Evolutionary conservation across 2,113 vertebrate species (phyloP), one percentile per base, ranked within the genome.

Genomic region (Microcebus jonahi): DNA sequence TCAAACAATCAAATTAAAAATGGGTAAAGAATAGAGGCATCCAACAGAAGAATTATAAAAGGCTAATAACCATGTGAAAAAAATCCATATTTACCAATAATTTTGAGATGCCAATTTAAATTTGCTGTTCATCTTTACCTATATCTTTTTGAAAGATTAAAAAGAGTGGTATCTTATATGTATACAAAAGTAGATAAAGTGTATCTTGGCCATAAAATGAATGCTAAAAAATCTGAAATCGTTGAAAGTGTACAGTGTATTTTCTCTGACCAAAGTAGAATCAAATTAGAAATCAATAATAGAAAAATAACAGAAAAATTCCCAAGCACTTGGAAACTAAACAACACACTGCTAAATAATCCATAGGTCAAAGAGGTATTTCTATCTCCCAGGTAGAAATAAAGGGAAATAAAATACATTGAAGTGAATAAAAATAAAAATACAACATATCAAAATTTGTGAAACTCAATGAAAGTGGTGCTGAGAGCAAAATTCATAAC

Each of bases 241-340:
- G 59, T 45, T 61, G 27, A 68, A 84, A 88, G 53, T 59, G 45
- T 57, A 10, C 20, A 27, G 11, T 63, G 31, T 97, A 20, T 68
- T 96, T 88, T 90, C n/a, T 82, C n/a, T 88, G 48, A 39, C 27
- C 34, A 87, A 82, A 71, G 68, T 80, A 13, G 25, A 83, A 39
- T 63, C 31, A 91, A 65, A 73, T 88, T 79, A 79, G 70, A 89
- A 95, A 86, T 93, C 57, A 94, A 23, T 91, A 91, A 59, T 13
- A 75, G 20, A 81, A 67, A 45, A 13, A 53, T 75, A 73, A 36
- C 6, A 61, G 18, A 81, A 88, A 83, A 59, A 36, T 63, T 63
- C 71, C 6, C 48, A 90, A 45, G 27, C 5, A 23, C 8, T 59
- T 88, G 70, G 15, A 34, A 94, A 39, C 2, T 67, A 61, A 76